These are phyloP conservation scores for Xanthia togata DNA, from an alignment of 2,888 invertebrate genomes.

Conservation along the genomic window DNA sequence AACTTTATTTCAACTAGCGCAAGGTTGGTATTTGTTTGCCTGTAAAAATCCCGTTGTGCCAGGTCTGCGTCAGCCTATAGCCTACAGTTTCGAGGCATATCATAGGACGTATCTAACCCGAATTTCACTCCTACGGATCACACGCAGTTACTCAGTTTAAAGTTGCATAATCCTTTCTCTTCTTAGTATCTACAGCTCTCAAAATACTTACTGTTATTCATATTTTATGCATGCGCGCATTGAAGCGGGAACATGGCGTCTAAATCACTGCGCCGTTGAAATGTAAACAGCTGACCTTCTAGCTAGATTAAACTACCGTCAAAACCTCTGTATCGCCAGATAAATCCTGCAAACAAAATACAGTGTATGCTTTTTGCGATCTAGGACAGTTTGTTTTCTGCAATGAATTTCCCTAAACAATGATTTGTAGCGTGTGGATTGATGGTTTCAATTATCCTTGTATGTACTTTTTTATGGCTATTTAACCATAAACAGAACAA, in stretches of 20 bases:
- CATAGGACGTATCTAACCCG: too few species aligned
- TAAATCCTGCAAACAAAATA: background rate
- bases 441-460: background rate
- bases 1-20: background rate
- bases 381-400: background rate
- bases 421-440: background rate
- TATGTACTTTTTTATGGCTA: background rate
- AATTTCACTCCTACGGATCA: background rate
- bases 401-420: conserved; percentile 1
- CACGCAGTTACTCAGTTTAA: background rate
- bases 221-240: conserved; percentile 49
- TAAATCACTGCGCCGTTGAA: conserved; percentile 19
- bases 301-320: conserved; percentile 20
- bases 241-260: conserved; percentile 27
- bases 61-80: background rate
- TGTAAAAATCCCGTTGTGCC: background rate
- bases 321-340: conserved; percentile 9
- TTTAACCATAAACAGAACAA: background rate
- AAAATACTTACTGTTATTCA: conserved; percentile 39
- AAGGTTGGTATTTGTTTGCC: background rate
- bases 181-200: conserved; percentile 18
- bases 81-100: background rate
- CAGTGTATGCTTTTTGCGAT: background rate
- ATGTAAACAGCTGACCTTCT: conserved; percentile 32
- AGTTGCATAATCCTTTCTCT: conserved; percentile 24